phyloP scores from a whole-genome alignment of 2,113 vertebrate species.

The Puntigrus tetrazona region DNA sequence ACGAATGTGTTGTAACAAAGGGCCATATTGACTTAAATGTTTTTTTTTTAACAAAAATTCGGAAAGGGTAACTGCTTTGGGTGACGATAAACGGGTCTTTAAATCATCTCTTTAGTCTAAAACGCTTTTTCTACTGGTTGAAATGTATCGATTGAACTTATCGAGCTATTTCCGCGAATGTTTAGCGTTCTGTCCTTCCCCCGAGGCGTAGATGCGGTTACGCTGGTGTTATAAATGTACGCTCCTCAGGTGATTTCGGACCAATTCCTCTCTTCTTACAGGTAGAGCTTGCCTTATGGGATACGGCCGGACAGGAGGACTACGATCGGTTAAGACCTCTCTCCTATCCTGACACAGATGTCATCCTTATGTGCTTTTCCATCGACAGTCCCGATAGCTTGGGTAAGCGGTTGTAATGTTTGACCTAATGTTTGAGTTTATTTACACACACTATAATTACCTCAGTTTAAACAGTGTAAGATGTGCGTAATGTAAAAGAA shows the following conservation, averaged over 20 bases:
- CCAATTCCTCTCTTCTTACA: slow-evolving; percentile 6
- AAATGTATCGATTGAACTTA: not conserved
- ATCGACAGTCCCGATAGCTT: slow-evolving; percentile 58
- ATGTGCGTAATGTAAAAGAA: not conserved
- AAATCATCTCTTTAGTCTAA: not conserved
- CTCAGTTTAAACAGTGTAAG: not conserved
- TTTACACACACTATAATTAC: no score
- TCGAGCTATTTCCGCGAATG: no score
- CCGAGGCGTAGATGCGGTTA: not conserved
- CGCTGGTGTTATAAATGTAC: not conserved
- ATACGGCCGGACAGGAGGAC: slow-evolving; percentile 59
- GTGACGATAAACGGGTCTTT: not conserved
- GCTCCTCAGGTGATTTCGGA: no score
- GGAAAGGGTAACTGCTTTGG: not conserved
- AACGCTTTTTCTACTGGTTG: not conserved
- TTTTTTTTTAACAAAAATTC: not conserved
- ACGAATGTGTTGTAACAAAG: not conserved
- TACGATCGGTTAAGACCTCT: slow-evolving; percentile 57
- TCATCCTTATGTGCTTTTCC: slow-evolving; percentile 60
- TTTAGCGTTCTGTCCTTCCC: not conserved
- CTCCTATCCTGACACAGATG: slow-evolving; percentile 54
- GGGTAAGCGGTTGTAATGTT: no score
- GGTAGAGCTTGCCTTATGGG: slow-evolving; percentile 59
- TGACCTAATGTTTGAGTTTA: no score
- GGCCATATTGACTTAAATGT: not conserved